Conservation (phyloP, 2,888 invertebrate species). For the Allacma fusca region DNA sequence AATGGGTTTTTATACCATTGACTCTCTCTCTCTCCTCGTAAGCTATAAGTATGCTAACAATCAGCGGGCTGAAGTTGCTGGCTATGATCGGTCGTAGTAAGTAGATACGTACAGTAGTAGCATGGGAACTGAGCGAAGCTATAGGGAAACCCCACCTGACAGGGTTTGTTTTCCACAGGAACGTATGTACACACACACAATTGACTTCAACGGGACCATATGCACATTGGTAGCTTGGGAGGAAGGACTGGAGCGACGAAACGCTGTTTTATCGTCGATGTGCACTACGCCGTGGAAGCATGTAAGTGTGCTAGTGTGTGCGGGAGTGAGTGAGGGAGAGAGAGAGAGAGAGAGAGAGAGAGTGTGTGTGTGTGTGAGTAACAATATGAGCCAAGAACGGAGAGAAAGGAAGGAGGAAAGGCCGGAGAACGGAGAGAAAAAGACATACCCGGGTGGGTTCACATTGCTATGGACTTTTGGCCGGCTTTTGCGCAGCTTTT, state of each 20-base stretch:
- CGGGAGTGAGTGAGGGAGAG: constrained; percentile 14
- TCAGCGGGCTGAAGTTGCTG: no score
- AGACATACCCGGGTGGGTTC: not conserved
- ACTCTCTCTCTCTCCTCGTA: constrained; percentile 19
- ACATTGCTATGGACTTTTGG: constrained; percentile 34
- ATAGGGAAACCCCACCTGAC: no score
- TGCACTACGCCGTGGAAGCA: not conserved
- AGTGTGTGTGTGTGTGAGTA: constrained; percentile 42
- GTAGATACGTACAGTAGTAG: no score
- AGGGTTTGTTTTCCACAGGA: no score
- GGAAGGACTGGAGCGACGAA: not conserved
- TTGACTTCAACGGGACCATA: no score
- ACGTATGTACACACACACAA: not conserved
- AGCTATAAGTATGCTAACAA: not conserved
- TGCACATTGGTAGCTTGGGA: not conserved
- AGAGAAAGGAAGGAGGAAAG: constrained; percentile 20
- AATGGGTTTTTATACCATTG: constrained; percentile 36
- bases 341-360: constrained; percentile 36
- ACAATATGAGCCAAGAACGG: constrained; percentile 30
- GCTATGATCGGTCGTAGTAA: no score
- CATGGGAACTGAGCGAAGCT: no score
- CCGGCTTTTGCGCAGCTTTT: constrained; percentile 48
- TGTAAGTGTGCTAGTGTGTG: constrained; percentile 28
- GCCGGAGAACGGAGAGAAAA: constrained; percentile 22
- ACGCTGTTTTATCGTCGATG: not conserved